Evolutionary conservation across 2,797 vertebrate species (phyloP).

Genomic region (Hozukius guyotensis): DNA sequence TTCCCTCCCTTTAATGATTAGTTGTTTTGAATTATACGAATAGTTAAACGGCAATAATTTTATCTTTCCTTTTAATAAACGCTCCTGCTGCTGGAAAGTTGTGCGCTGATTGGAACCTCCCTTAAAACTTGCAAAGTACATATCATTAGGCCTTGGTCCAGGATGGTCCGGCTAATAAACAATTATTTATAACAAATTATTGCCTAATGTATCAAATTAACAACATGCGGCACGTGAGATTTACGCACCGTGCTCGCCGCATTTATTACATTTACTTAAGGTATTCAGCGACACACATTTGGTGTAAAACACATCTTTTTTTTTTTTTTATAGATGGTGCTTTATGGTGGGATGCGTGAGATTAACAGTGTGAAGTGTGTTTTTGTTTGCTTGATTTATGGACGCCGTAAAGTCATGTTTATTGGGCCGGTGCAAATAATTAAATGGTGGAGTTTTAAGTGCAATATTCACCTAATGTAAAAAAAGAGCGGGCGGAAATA

Average conservation of each 20-base stretch:
- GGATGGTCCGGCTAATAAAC: constrained; percentile 95
- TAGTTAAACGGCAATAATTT: constrained; percentile 42
- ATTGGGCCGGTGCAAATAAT: constrained; percentile 98
- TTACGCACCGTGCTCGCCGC: constrained; percentile 90
- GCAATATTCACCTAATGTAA: constrained; percentile 95
- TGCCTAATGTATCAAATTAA: constrained; percentile 99
- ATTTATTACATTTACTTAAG: constrained; percentile 99
- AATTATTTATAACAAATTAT: constrained; percentile 99
- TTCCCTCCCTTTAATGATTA: constrained; percentile 43
- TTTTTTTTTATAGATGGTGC: constrained; percentile 87
- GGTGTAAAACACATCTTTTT: constrained; percentile 90
- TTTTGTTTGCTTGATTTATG: constrained; percentile 97
- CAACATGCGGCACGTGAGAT: constrained; percentile 96
- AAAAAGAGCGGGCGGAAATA: constrained; percentile 92
- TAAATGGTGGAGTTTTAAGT: constrained; percentile 97
- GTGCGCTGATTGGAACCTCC: constrained; percentile 72
- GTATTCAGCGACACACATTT: constrained; percentile 94
- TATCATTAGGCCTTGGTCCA: constrained; percentile 89
- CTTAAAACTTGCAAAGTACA: constrained; percentile 78
- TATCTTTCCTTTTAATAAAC: constrained; percentile 60
- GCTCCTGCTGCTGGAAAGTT: constrained; percentile 68
- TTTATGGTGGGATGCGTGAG: constrained; percentile 96
- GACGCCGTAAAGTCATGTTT: constrained; percentile 94
- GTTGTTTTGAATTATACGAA: constrained; percentile 41
- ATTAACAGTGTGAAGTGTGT: constrained; percentile 96